A percentile compares a stretch with the other conserved stretches of the same genome.
Evolutionary conservation across 2,797 vertebrate species (phyloP).

Genomic region (Scarus forsteni): DNA sequence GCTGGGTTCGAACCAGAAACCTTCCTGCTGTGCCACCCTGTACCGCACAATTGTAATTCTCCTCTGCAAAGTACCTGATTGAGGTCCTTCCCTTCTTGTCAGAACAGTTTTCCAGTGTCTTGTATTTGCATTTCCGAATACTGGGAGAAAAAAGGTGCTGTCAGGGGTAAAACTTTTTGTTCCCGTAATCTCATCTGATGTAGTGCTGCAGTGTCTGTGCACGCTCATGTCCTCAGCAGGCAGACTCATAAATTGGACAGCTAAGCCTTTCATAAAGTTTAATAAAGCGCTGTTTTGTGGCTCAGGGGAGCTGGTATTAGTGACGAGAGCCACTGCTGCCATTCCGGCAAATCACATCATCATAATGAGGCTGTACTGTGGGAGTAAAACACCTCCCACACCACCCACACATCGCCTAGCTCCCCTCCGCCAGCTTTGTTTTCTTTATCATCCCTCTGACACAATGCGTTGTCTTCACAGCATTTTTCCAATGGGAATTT

Average conservation of each 20-base stretch:
- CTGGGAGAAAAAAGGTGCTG: slow-evolving; percentile 55
- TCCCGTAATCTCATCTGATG: slow-evolving; percentile 74
- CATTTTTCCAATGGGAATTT: slow-evolving; percentile 88
- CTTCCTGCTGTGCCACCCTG: too few species aligned
- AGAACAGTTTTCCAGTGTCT: slow-evolving; percentile 37
- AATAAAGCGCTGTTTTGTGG: slow-evolving; percentile 90
- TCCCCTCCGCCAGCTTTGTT: slow-evolving; percentile 68
- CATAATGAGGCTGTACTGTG: slow-evolving; percentile 98
- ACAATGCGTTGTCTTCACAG: slow-evolving; percentile 75
- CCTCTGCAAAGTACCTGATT: not conserved
- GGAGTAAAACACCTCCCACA: slow-evolving; percentile 71
- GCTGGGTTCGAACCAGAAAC: too few species aligned
- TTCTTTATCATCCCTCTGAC: slow-evolving; percentile 80
- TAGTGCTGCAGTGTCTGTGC: slow-evolving; percentile 67
- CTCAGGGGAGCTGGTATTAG: slow-evolving; percentile 84
- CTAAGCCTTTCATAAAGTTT: slow-evolving; percentile 99
- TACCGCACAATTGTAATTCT: too few species aligned
- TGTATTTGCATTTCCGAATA: slow-evolving; percentile 67
- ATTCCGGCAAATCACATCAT: slow-evolving; percentile 98
- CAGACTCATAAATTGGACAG: slow-evolving; percentile 82
- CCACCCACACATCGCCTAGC: slow-evolving; percentile 56
- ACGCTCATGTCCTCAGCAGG: slow-evolving; percentile 77
- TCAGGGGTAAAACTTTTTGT: slow-evolving; percentile 78
- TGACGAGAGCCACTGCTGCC: slow-evolving; percentile 88
- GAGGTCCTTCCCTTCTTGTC: slow-evolving; percentile 21